Base-by-base conservation (phyloP, 2,113 vertebrate species). In the Tenebrosternarchus preto region DNA sequence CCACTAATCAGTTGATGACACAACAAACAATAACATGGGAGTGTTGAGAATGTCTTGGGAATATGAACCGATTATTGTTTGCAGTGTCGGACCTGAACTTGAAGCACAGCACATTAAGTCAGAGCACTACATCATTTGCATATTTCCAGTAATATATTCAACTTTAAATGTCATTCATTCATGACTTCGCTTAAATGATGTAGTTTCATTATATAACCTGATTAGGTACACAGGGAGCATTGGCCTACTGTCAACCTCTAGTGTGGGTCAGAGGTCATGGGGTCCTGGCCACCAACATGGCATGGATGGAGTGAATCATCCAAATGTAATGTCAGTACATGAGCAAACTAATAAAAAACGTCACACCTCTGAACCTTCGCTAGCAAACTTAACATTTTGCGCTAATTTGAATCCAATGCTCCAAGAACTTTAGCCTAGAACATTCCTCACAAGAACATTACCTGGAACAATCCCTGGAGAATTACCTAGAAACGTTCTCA, bases 231-330 rank as follows among this genome's bases (percentile, higher is more conserved):
- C 43, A 50, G 5, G 43, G 64, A 36, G 64, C 36, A 36, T 36
- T 67, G 64, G 29, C 0, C 68, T 57, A 72, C 27, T 20, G 39
- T 31, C 20, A 43, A 25, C 61, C 71, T 66, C 20, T 46, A 70
- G 74, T 33, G 59, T 11, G 9, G 70, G 79, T 74, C 72, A 81
- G 73, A 63, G 63, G 74, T 80, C 68, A 43, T 63, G 17, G 50
- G 73, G 7, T 24, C 61, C 56, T 63, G 70, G 29, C 17, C 31
- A 1, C 29, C 7, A n/a, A 68, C 4, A 12, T 68, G 50, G 25
- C 19, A 25, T 16, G 22, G 55, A 53, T 57, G 46, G 36, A 67
- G 7, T 53, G 50, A 77, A 73, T 36, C 11, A 50, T 50, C 43
- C 43, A 50, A 50, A 11, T 15, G 43, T 50, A 50, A 50, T 50